phyloP scores from a whole-genome alignment of 2,888 invertebrate species.

The Platycheirus rosarum region DNA sequence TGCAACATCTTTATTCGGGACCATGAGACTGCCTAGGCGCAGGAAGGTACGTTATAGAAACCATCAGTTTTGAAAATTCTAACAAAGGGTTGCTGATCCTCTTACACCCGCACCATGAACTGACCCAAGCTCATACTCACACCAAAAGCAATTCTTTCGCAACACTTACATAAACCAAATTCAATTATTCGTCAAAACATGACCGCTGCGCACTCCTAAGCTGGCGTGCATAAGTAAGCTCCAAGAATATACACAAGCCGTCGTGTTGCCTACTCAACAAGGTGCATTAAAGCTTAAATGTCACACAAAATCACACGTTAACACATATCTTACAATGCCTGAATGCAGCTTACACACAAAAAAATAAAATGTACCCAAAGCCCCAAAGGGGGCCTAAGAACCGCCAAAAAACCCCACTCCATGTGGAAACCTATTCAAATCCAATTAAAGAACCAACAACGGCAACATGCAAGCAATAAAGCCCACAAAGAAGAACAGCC shows the following conservation, averaged over 20 bases:
- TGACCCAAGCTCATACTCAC: too few species aligned
- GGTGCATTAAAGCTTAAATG: conserved; percentile 43
- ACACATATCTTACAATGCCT: conserved; percentile 55
- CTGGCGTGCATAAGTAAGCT: conserved; percentile 6
- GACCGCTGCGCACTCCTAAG: conserved; percentile 22
- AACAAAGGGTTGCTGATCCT: too few species aligned
- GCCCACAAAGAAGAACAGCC: conserved; percentile 24
- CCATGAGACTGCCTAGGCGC: too few species aligned
- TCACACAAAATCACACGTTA: conserved; percentile 50
- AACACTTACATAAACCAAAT: too few species aligned
- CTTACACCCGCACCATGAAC: too few species aligned
- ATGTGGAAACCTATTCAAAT: conserved; percentile 55
- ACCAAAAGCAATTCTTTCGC: too few species aligned
- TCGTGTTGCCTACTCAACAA: conserved; percentile 37
- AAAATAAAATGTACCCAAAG: conserved; percentile 3
- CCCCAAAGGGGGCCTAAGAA: not conserved
- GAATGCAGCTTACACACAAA: conserved; percentile 53
- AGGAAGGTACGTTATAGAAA: too few species aligned
- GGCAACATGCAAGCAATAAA: not conserved
- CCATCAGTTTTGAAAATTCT: too few species aligned
- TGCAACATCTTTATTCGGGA: too few species aligned
- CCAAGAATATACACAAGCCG: not conserved
- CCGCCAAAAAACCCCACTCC: not conserved
- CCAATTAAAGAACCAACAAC: conserved; percentile 48
- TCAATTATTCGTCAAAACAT: conserved; percentile 30